Base-by-base conservation (phyloP, 2,797 vertebrate species). In the Dromococcyx pavoninus region DNA sequence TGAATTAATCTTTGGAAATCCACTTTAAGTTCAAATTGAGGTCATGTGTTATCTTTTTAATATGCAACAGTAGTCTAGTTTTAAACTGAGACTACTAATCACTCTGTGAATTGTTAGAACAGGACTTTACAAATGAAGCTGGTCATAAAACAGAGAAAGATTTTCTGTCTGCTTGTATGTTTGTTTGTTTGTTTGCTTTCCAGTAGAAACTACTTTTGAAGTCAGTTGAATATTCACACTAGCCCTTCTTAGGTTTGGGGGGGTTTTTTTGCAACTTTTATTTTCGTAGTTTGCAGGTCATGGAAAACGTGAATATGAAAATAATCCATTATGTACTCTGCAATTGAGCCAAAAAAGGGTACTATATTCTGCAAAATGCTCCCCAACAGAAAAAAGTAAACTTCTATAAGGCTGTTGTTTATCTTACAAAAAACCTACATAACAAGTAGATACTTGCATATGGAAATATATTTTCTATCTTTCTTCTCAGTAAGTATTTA, bases 11-110 rank as follows among this genome's bases (percentile, higher is more conserved):
- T 88, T 78, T 81, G 65, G 51, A 91, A 94, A 89, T 61, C 7
- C 7, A 94, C 80, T 84, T 92, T 54, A 88, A 72, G 89, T 91
- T 86, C 48, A 85, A 94, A 93, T 57, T 69, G 58, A 93, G 32
- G 57, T 79, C 17, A 43, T 27, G 24, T 57, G 16, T 72, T 80
- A 75, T 30, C 6, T 84, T 88, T 91, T 78, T 56, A 84, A 53
- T 81, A 88, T 66, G 32, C 43, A 86, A 73, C 11, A 50, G 6
- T 66, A 76, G 14, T 13, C 62, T 66, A 84, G 23, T 86, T 90
- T 93, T 90, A 28, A 76, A 3, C 70, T 32, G 35, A 62, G 23
- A 48, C 66, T 67, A 60, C 58, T 90, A 86, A 78, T 84, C 43
- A 53, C 14, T 60, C 54, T 60, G 17, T 44, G 51, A 91, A 74